A percentile compares a stretch with the other conserved stretches of the same genome.
These are phyloP conservation scores for Drosophila mulleri DNA, from an alignment of 2,888 invertebrate genomes.

Conservation along the genomic window DNA sequence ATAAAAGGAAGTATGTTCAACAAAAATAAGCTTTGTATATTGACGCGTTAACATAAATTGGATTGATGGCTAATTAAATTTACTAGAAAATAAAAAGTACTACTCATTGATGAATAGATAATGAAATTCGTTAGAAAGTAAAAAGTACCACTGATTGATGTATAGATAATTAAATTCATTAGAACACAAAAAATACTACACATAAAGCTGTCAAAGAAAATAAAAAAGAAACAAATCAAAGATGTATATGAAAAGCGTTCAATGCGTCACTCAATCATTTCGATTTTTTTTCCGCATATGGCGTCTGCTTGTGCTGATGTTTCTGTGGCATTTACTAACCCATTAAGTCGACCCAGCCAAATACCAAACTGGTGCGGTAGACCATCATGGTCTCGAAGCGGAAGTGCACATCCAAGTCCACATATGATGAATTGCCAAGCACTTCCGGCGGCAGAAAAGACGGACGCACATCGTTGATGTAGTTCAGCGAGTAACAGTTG, in stretches of 20 bases:
- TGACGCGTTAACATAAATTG: too few relatives aligned
- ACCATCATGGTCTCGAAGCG: slow-evolving; percentile 84
- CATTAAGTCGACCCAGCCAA: slow-evolving; percentile 85
- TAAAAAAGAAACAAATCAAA: neutral
- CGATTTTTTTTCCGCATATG: neutral
- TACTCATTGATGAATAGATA: too few relatives aligned
- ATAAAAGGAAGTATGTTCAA: too few relatives aligned
- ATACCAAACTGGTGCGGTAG: slow-evolving; percentile 85
- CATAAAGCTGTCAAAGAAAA: neutral
- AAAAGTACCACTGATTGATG: too few relatives aligned
- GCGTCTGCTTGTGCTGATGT: neutral
- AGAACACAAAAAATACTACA: too few relatives aligned
- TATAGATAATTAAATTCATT: too few relatives aligned
- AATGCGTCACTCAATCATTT: neutral
- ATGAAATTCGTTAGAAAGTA: too few relatives aligned
- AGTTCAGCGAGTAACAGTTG: slow-evolving; percentile 84
- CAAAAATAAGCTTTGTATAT: too few relatives aligned
- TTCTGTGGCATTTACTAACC: slow-evolving; percentile 75
- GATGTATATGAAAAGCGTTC: neutral
- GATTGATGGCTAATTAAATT: too few relatives aligned
- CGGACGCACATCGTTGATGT: slow-evolving; percentile 79
- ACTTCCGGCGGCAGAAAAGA: slow-evolving; percentile 77
- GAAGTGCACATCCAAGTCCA: slow-evolving; percentile 85
- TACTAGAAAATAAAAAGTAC: too few relatives aligned
- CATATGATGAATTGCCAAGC: slow-evolving; percentile 77